Conservation (phyloP, 2,113 vertebrate species). For the Triplophysa tibetana region DNA sequence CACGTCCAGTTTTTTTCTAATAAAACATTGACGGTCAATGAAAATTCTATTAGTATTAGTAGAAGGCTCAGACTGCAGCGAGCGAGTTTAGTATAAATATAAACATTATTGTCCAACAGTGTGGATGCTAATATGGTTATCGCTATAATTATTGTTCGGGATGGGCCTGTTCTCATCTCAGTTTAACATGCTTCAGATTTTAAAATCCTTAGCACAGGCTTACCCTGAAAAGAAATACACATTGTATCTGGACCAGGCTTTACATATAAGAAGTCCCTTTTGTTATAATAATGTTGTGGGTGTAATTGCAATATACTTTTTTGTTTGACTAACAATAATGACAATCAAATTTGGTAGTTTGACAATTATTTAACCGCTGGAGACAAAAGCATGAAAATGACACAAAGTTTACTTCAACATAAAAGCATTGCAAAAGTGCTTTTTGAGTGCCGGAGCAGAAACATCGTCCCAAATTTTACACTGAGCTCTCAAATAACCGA, state of each 20-base stretch:
- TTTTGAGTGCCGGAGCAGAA: slow-evolving; percentile 40
- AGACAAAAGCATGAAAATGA: slow-evolving; percentile 31
- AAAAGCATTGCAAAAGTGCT: slow-evolving; percentile 28
- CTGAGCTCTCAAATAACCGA: slow-evolving; percentile 43
- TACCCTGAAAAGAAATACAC: neutral
- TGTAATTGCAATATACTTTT: neutral
- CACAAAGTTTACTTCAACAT: slow-evolving; percentile 22
- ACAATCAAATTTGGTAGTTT: neutral
- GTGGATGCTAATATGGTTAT: no score
- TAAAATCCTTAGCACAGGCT: no score
- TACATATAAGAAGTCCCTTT: neutral
- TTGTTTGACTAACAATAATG: neutral
- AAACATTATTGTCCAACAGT: no score
- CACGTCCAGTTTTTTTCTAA: no score
- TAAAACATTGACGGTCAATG: no score
- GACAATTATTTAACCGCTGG: neutral
- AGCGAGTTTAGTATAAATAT: no score
- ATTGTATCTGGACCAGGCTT: neutral
- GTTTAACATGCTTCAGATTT: no score
- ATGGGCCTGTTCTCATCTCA: no score
- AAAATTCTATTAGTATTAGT: no score
- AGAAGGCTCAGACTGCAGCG: no score
- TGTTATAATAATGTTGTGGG: neutral
- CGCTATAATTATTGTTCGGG: no score
- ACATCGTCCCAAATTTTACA: slow-evolving; percentile 55